Evolutionary conservation across 2,113 vertebrate species (phyloP).

Genomic region (Laticauda colubrina): DNA sequence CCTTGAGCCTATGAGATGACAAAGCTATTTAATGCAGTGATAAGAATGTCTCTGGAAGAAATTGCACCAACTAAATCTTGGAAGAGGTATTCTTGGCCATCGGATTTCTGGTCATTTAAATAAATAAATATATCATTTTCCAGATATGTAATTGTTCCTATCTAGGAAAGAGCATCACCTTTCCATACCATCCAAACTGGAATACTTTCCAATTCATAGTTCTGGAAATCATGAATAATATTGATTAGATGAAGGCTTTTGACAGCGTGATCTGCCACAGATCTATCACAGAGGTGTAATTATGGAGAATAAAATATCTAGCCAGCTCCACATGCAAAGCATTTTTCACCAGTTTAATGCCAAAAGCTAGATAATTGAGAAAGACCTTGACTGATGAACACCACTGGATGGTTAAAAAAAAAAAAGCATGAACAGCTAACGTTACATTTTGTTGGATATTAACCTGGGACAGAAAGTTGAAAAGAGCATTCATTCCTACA

Average conservation of each 20-base stretch:
- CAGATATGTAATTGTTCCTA: background rate
- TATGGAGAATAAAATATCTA: constrained; percentile 28
- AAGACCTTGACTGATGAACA: constrained; percentile 55
- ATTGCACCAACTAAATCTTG: background rate
- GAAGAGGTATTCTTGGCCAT: background rate
- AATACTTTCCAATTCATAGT: background rate
- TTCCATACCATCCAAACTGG: background rate
- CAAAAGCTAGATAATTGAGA: constrained; percentile 32
- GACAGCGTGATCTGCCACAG: constrained; percentile 31
- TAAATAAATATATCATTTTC: background rate
- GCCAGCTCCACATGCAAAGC: constrained; percentile 27
- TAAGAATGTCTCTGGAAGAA: background rate
- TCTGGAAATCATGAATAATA: background rate
- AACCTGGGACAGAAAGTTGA: constrained; percentile 48
- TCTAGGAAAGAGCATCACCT: background rate
- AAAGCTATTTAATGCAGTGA: background rate
- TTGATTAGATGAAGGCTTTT: background rate
- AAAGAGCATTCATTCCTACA: constrained; percentile 48
- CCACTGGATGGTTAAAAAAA: constrained; percentile 30
- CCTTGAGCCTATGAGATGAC: background rate
- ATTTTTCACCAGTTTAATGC: constrained; percentile 41
- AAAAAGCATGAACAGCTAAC: constrained; percentile 49
- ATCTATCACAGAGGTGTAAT: constrained; percentile 21
- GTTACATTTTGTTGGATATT: constrained; percentile 42
- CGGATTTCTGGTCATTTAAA: background rate